Conservation (phyloP, 2,888 invertebrate species). For the Steromphala cineraria region DNA sequence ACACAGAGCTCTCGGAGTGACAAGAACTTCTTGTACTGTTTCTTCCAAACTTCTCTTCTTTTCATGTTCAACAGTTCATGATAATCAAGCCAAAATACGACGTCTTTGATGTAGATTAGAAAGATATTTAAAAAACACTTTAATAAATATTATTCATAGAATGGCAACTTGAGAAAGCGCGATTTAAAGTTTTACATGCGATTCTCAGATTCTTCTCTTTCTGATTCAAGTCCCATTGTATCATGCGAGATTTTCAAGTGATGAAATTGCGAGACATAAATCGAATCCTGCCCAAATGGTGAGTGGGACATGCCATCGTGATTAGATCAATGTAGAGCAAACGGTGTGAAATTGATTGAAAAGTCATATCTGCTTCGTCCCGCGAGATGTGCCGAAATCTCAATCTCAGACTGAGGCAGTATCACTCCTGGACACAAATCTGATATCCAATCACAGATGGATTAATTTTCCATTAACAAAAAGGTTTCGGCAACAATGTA, state of each 20-base stretch:
- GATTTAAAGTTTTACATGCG: no score
- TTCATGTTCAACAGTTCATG: background rate
- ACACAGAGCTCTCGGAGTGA: background rate
- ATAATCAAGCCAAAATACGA: background rate
- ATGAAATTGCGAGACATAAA: background rate
- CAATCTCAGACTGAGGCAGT: background rate
- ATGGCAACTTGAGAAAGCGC: no score
- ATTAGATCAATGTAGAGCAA: background rate
- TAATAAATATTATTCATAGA: background rate
- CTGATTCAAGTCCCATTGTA: no score
- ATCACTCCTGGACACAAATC: background rate
- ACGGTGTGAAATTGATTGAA: constrained; percentile 4
- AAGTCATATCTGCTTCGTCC: background rate
- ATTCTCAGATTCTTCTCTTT: no score
- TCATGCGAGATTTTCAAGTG: no score
- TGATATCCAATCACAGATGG: background rate
- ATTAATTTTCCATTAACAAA: constrained; percentile 18
- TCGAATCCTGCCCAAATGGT: background rate
- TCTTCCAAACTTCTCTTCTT: background rate
- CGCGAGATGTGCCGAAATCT: background rate
- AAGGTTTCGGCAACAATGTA: background rate
- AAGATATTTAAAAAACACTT: background rate
- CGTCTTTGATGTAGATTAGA: background rate
- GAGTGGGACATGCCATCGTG: background rate
- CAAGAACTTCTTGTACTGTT: background rate